phyloP scores from a whole-genome alignment of 2,888 invertebrate species.

The Drosophila picticornis region DNA sequence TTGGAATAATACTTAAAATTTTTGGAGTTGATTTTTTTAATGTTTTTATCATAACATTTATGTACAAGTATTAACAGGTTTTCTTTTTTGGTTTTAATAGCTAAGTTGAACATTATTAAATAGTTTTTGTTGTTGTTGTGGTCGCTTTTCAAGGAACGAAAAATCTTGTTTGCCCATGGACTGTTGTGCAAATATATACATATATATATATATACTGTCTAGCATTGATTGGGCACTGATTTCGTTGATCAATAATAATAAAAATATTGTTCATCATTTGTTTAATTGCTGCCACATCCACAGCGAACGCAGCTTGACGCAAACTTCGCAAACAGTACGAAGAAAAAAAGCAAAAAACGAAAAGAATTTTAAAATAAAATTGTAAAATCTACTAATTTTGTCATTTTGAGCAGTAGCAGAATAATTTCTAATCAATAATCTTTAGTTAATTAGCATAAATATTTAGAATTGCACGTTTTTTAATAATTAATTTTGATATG shows the following conservation, averaged over 20 bases:
- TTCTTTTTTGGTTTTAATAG: slow-evolving; percentile 17
- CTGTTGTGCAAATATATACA: slow-evolving; percentile 21
- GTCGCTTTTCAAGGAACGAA: slow-evolving; percentile 47
- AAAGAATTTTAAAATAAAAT: slow-evolving; percentile 15
- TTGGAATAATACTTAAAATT: slow-evolving; percentile 62
- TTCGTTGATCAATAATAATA: slow-evolving; percentile 33
- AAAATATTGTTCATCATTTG: slow-evolving; percentile 51
- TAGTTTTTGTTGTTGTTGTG: slow-evolving; percentile 45
- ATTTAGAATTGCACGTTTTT: slow-evolving; percentile 64
- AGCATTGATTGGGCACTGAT: slow-evolving; percentile 51
- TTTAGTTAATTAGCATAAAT: slow-evolving; percentile 47
- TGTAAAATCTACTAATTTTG: slow-evolving; percentile 5
- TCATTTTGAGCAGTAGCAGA: slow-evolving; percentile 53
- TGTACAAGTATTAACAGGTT: slow-evolving; percentile 71
- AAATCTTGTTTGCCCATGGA: slow-evolving; percentile 18
- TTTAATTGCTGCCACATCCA: slow-evolving; percentile 76
- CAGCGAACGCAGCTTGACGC: slow-evolving; percentile 78
- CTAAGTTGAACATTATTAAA: slow-evolving; percentile 64
- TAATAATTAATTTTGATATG: slow-evolving; percentile 60
- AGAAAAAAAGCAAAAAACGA: slow-evolving; percentile 8
- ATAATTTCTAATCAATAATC: slow-evolving; percentile 35
- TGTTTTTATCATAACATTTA: slow-evolving; percentile 38
- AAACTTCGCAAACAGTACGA: slow-evolving; percentile 61
- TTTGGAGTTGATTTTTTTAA: slow-evolving; percentile 13
- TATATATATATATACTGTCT: slow-evolving; percentile 48